phyloP scores from a whole-genome alignment of 2,113 vertebrate genomes.

The Paracyprichromis sp. region DNA sequence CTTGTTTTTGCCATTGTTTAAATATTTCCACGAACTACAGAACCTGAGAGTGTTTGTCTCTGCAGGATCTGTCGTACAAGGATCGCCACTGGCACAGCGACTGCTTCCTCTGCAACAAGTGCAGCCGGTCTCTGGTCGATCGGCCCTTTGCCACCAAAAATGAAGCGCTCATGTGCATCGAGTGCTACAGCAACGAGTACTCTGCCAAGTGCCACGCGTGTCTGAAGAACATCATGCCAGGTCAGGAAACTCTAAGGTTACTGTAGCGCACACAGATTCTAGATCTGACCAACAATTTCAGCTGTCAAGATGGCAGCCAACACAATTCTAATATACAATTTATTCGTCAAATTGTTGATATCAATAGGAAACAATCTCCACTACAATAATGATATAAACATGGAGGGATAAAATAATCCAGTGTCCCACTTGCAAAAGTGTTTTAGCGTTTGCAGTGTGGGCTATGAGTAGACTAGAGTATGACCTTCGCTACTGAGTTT shows the following conservation, averaged over 20 bases:
- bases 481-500: not conserved
- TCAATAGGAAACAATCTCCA: not conserved
- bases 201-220: slow-evolving; percentile 90
- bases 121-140: slow-evolving; percentile 83
- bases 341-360: not conserved
- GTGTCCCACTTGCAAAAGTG: not conserved
- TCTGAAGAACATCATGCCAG: slow-evolving; percentile 95
- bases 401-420: not conserved
- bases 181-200: slow-evolving; percentile 90
- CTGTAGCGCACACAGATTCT: not conserved
- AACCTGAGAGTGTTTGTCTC: not conserved
- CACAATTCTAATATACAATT: not conserved
- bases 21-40: not conserved
- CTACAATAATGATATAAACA: not conserved
- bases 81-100: slow-evolving; percentile 93
- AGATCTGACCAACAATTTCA: not conserved
- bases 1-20: not conserved
- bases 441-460: not conserved
- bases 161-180: slow-evolving; percentile 85
- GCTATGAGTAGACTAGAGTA: not conserved
- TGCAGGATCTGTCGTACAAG: slow-evolving; percentile 92
- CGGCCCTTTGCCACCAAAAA: slow-evolving; percentile 91
- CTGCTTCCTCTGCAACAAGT: slow-evolving; percentile 89
- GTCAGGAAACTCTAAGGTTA: slow-evolving; percentile 54
- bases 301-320: not conserved